Evolutionary conservation across 1,140 invertebrate genomes (phyloP).

Genomic region (Lucilia sericata): DNA sequence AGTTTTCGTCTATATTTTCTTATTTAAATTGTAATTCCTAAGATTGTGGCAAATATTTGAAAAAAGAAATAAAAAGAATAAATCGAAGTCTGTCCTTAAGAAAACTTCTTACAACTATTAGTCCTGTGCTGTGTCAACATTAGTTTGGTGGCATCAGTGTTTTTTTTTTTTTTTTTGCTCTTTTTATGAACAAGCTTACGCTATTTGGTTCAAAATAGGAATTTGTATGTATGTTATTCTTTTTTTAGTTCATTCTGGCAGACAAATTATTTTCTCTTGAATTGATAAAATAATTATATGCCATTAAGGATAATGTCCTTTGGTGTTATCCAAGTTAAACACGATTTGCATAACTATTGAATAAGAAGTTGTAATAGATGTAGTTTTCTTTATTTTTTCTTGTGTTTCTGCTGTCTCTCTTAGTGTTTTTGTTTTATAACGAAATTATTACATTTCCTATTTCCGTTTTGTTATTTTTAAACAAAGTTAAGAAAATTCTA

Average conservation of each 20-base stretch:
- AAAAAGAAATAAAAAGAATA: not conserved
- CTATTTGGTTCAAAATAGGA: not conserved
- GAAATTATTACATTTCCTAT: not conserved
- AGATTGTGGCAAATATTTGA: constrained; percentile 4
- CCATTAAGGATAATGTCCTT: constrained; percentile 47
- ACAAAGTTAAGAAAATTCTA: not conserved
- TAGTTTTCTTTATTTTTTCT: not conserved
- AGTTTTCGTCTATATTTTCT: constrained; percentile 15
- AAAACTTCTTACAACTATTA: constrained; percentile 28
- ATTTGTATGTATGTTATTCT: not conserved
- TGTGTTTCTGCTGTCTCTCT: not conserved
- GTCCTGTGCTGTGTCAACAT: not conserved
- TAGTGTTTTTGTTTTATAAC: not conserved
- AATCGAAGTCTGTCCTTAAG: constrained; percentile 1
- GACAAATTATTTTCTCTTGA: constrained; percentile 48
- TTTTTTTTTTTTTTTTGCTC: not conserved
- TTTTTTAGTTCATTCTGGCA: constrained; percentile 35
- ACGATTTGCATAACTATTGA: constrained; percentile 36
- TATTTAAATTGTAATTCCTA: constrained; percentile 42
- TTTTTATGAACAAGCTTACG: too few relatives aligned
- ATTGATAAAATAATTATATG: constrained; percentile 49
- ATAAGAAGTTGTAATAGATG: constrained; percentile 11
- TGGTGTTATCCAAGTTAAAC: constrained; percentile 24
- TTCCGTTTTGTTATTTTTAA: constrained; percentile 14
- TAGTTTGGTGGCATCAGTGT: not conserved